A percentile compares a stretch with the other conserved stretches of the same genome.
phyloP scores from a whole-genome alignment of 2,797 vertebrate species.

The Labeo calbasu region DNA sequence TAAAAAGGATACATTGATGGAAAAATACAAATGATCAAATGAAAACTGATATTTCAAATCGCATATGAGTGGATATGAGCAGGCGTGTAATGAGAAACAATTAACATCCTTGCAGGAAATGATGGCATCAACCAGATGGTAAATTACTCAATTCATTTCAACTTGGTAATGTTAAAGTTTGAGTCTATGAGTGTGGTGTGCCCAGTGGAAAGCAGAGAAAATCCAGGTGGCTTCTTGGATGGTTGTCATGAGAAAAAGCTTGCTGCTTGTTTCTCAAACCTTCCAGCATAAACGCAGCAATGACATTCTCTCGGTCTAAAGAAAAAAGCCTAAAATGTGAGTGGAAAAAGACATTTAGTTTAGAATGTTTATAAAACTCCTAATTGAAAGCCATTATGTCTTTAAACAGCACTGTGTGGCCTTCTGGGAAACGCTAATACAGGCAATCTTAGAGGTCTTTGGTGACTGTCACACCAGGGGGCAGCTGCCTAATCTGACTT shows the following conservation, averaged over 20 bases:
- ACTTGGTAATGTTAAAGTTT: constrained; percentile 25
- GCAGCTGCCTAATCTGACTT: constrained; percentile 49
- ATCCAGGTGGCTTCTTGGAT: constrained; percentile 47
- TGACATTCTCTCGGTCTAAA: constrained; percentile 3
- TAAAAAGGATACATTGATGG: neutral
- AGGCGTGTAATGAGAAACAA: constrained; percentile 43
- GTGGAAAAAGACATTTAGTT: constrained; percentile 53
- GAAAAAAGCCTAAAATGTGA: constrained; percentile 1
- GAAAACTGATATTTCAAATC: constrained; percentile 28
- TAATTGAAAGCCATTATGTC: constrained; percentile 70
- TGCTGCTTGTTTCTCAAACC: constrained; percentile 39
- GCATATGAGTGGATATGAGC: constrained; percentile 21
- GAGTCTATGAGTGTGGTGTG: constrained; percentile 24
- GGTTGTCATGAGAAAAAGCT: constrained; percentile 45
- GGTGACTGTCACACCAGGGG: constrained; percentile 51
- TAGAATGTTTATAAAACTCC: constrained; percentile 54
- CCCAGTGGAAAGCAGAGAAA: constrained; percentile 39
- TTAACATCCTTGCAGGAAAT: constrained; percentile 38
- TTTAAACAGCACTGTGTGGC: constrained; percentile 49
- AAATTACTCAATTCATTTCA: constrained; percentile 43
- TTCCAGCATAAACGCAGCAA: neutral
- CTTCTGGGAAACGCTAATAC: constrained; percentile 57
- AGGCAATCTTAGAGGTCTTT: constrained; percentile 48
- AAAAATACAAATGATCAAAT: constrained; percentile 25
- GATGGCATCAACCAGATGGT: constrained; percentile 48